Conservation (phyloP, 2,113 vertebrate species). For the Pteruthius melanotis region DNA sequence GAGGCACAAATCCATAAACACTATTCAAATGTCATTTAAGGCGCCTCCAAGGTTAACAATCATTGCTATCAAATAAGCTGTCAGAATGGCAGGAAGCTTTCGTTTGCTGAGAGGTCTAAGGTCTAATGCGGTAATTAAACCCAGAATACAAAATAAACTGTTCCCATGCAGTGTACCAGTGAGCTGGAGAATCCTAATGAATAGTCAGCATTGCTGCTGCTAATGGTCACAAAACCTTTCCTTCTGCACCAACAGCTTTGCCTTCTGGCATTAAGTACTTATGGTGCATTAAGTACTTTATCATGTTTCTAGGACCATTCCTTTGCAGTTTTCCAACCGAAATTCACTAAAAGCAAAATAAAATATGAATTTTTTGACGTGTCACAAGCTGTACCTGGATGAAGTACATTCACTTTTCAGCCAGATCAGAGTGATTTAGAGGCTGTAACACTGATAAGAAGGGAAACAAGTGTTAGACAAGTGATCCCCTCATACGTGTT, state of each 20-base stretch:
- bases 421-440: not conserved
- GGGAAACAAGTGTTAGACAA: not conserved
- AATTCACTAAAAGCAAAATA: not conserved
- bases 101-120: conserved; percentile 37
- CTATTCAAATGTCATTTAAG: conserved; percentile 50
- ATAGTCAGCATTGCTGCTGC: not conserved
- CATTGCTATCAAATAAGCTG: conserved; percentile 32
- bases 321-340: not conserved
- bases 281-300: not conserved
- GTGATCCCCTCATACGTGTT: not conserved
- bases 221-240: not conserved
- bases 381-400: not conserved
- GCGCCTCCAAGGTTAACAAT: conserved; percentile 50
- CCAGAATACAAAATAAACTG: conserved; percentile 48
- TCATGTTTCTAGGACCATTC: not conserved
- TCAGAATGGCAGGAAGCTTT: conserved; percentile 56
- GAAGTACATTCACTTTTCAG: not conserved
- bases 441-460: not conserved
- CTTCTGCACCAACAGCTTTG: not conserved
- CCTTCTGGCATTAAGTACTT: not conserved
- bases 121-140: conserved; percentile 53
- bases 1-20: conserved; percentile 17
- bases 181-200: conserved; percentile 11
- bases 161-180: not conserved
- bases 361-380: not conserved